These are phyloP conservation scores for Corythornis leucogaster DNA, from an alignment of 2,797 vertebrate genomes.

Conservation along the genomic window DNA sequence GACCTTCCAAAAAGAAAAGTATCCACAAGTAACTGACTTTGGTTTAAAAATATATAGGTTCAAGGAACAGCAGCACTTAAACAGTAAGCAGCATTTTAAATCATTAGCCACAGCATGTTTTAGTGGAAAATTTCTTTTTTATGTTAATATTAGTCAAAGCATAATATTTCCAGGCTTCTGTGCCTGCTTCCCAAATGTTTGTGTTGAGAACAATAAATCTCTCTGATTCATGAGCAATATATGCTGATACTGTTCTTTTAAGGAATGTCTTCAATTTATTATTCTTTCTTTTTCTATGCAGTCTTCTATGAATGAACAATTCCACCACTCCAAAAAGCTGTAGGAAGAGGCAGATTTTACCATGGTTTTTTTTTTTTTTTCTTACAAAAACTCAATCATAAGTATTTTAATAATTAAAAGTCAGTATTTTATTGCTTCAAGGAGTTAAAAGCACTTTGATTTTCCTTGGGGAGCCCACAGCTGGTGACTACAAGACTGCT, in stretches of 20 bases:
- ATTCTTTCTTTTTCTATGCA: background rate
- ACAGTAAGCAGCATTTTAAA: background rate
- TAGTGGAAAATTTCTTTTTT: background rate
- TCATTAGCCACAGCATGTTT: background rate
- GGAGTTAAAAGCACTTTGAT: background rate
- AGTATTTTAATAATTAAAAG: background rate
- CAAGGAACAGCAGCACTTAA: background rate
- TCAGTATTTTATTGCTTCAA: background rate
- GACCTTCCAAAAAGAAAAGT: background rate
- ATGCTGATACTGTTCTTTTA: background rate
- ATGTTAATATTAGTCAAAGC: background rate
- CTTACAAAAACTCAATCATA: background rate
- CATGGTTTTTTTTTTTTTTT: background rate
- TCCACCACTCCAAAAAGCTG: background rate
- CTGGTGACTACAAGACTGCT: background rate
- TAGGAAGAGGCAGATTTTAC: background rate
- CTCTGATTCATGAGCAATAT: background rate
- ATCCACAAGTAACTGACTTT: background rate
- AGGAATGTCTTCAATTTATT: background rate
- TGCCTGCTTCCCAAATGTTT: background rate
- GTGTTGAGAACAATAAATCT: conserved; percentile 4
- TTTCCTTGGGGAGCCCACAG: background rate
- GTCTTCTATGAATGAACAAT: background rate
- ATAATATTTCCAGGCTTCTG: background rate
- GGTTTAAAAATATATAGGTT: background rate